A percentile compares a stretch with the other conserved stretches of the same genome.
Conservation (phyloP, 2,888 invertebrate genomes). For the Autographa pulchrina region DNA sequence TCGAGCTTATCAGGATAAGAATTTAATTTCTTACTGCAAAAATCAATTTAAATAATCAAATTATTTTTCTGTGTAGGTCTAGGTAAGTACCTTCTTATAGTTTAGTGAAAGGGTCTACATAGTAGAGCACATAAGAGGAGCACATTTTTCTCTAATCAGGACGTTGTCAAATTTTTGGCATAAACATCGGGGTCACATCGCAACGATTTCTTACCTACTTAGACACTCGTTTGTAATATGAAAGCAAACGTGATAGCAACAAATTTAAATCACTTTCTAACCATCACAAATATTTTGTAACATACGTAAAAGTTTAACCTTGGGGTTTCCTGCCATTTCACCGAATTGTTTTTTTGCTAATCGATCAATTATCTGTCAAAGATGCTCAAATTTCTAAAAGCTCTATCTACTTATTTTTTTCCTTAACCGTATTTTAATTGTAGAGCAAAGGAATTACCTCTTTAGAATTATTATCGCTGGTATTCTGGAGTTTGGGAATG, state of each 20-base stretch:
- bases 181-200: neutral
- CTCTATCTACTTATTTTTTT: neutral
- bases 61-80: neutral
- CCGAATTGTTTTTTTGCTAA: neutral
- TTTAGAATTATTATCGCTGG: too few species aligned
- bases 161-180: neutral
- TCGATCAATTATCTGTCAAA: neutral
- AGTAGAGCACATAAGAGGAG: neutral
- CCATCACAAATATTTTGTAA: neutral
- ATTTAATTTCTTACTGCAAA: too few species aligned
- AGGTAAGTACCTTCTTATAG: neutral
- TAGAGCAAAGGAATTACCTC: too few species aligned
- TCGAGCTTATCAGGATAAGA: too few species aligned
- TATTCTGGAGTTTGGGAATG: too few species aligned
- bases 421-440: neutral
- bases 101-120: neutral
- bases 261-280: slow-evolving; percentile 1
- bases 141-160: neutral
- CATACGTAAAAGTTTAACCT: neutral
- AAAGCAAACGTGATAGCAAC: neutral
- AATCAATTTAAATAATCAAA: too few species aligned
- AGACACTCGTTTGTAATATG: neutral
- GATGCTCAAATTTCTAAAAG: neutral
- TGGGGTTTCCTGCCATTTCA: neutral
- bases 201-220: neutral